These are phyloP conservation scores for Sebastes vulpes DNA, from an alignment of 2,797 vertebrate genomes.

Conservation along the genomic window DNA sequence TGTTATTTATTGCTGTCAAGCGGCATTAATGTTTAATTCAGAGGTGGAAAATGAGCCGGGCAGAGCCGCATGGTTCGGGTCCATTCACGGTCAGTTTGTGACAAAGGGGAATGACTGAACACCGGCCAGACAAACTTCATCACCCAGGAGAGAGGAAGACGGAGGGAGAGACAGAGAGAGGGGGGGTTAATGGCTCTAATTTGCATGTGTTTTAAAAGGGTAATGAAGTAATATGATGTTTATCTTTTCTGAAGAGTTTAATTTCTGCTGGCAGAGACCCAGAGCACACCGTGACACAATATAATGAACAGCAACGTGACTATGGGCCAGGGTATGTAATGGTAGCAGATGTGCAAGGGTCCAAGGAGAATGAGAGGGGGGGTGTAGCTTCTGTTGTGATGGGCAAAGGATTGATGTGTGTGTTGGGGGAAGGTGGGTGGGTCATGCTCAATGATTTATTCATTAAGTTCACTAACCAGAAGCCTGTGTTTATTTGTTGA, in stretches of 20 bases:
- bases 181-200: slow-evolving; percentile 92
- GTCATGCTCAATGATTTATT: slow-evolving; percentile 90
- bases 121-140: slow-evolving; percentile 92
- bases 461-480: slow-evolving; percentile 90
- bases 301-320: slow-evolving; percentile 88
- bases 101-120: slow-evolving; percentile 91
- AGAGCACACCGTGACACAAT: slow-evolving; percentile 84
- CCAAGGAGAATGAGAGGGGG: slow-evolving; percentile 70
- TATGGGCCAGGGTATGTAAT: slow-evolving; percentile 86
- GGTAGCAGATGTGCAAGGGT: slow-evolving; percentile 91
- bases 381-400: slow-evolving; percentile 77
- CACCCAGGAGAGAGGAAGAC: slow-evolving; percentile 76
- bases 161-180: slow-evolving; percentile 46
- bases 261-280: slow-evolving; percentile 92
- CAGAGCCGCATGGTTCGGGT: slow-evolving; percentile 78
- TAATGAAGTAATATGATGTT: slow-evolving; percentile 99
- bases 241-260: slow-evolving; percentile 98
- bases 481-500: slow-evolving; percentile 85
- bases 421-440: slow-evolving; percentile 32
- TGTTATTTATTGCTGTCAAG: slow-evolving; percentile 99
- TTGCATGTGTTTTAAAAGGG: slow-evolving; percentile 99
- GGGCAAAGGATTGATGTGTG: slow-evolving; percentile 76
- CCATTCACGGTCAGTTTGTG: slow-evolving; percentile 89
- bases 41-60: slow-evolving; percentile 90
- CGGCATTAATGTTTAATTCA: slow-evolving; percentile 97